Evolutionary conservation across 2,797 vertebrate species (phyloP).

Genomic region (Phoebastria nigripes): DNA sequence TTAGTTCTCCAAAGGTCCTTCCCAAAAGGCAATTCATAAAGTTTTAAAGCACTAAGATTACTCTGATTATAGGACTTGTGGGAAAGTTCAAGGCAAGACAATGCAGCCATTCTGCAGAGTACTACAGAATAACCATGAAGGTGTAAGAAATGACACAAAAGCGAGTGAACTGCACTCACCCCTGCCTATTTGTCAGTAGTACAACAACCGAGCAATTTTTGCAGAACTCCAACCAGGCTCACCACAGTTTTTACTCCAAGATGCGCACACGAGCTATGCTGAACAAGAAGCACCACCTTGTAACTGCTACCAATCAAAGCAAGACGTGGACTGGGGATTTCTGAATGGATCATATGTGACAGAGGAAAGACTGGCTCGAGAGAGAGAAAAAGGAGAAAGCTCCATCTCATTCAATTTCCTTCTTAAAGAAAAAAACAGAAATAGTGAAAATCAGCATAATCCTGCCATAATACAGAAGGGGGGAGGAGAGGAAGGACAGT

Average conservation of each 20-base stretch:
- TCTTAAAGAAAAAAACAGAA: not conserved
- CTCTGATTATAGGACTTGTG: not conserved
- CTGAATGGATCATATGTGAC: not conserved
- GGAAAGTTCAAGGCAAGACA: not conserved
- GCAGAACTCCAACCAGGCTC: not conserved
- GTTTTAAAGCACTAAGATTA: not conserved
- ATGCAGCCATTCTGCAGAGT: not conserved
- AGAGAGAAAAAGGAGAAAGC: not conserved
- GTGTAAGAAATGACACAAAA: not conserved
- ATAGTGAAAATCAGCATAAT: not conserved
- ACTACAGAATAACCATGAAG: not conserved
- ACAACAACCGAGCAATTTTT: not conserved
- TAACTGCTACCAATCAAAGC: not conserved
- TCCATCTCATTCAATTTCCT: not conserved
- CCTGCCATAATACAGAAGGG: not conserved
- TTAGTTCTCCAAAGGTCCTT: not conserved
- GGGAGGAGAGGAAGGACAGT: not conserved
- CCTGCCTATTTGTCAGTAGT: not conserved
- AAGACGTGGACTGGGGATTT: not conserved
- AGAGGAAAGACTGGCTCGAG: not conserved
- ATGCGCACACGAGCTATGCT: not conserved
- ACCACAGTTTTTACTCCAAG: not conserved
- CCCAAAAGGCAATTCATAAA: not conserved
- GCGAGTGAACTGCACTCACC: not conserved
- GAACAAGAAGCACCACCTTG: not conserved